Evolutionary conservation across 2,113 vertebrate genomes (phyloP).

Genomic region (Mirza zaza): DNA sequence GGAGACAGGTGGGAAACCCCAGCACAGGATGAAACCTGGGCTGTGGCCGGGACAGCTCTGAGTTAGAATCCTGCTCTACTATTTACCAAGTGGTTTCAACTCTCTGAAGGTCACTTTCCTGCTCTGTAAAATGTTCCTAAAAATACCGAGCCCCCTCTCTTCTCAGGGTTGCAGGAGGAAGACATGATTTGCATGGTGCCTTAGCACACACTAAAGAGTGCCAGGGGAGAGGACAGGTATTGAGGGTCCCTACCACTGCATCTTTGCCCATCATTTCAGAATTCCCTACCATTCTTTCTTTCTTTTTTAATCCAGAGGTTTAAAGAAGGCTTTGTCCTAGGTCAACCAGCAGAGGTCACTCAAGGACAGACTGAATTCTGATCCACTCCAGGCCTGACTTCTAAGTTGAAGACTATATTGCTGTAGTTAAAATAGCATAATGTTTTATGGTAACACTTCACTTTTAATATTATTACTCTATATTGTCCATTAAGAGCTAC

Average conservation of each 20-base stretch:
- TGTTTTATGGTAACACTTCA: not conserved
- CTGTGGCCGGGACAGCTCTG: fast-evolving
- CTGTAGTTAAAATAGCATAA: not conserved
- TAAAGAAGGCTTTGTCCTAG: not conserved
- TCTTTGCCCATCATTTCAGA: not conserved
- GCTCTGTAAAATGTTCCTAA: not conserved
- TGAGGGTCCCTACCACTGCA: fast-evolving
- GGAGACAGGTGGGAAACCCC: not conserved
- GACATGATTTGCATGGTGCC: not conserved
- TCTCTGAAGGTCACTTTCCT: not conserved
- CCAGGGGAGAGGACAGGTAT: fast-evolving
- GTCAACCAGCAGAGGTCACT: constrained; percentile 75
- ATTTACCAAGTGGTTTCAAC: not conserved
- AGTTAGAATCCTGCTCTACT: not conserved
- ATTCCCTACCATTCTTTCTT: not conserved
- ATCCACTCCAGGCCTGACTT: not conserved
- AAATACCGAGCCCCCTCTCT: not conserved
- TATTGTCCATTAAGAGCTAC: not conserved
- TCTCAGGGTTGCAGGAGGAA: not conserved
- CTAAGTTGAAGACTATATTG: not conserved
- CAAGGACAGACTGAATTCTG: constrained; percentile 64
- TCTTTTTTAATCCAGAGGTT: not conserved
- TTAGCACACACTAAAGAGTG: not conserved
- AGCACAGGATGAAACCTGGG: not conserved
- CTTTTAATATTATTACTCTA: not conserved